Conservation (phyloP, 2,113 vertebrate genomes). For the Calyptomena viridis region DNA sequence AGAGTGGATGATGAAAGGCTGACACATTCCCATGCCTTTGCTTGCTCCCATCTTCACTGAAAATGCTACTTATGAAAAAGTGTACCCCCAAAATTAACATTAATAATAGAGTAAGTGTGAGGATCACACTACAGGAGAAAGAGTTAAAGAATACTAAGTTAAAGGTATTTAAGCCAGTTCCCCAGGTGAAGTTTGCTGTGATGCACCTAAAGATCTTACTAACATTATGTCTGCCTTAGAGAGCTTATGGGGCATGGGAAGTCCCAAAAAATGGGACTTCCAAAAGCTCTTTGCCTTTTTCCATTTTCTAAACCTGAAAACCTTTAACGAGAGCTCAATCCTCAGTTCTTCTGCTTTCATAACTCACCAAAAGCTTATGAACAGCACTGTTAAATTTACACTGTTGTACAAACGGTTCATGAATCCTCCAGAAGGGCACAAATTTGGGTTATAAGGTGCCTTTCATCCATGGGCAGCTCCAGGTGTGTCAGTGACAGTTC, state of each 20-base stretch:
- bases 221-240: not conserved
- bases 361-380: not conserved
- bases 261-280: not conserved
- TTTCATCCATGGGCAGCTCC: not conserved
- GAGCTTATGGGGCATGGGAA: not conserved
- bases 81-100: not conserved
- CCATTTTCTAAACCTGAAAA: not conserved
- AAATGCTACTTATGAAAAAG: not conserved
- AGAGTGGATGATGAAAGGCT: not conserved
- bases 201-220: not conserved
- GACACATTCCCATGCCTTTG: not conserved
- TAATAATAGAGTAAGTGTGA: not conserved
- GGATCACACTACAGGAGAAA: not conserved
- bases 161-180: not conserved
- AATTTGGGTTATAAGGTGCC: not conserved
- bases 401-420: not conserved
- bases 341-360: not conserved
- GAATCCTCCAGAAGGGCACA: not conserved
- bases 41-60: not conserved
- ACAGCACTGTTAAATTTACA: not conserved
- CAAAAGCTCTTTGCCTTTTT: not conserved
- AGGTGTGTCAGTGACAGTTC: slow-evolving; percentile 13
- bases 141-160: not conserved
- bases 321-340: not conserved
- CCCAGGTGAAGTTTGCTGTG: not conserved